Evolutionary conservation across 2,113 vertebrate species (phyloP).

Genomic region (Ia io): DNA sequence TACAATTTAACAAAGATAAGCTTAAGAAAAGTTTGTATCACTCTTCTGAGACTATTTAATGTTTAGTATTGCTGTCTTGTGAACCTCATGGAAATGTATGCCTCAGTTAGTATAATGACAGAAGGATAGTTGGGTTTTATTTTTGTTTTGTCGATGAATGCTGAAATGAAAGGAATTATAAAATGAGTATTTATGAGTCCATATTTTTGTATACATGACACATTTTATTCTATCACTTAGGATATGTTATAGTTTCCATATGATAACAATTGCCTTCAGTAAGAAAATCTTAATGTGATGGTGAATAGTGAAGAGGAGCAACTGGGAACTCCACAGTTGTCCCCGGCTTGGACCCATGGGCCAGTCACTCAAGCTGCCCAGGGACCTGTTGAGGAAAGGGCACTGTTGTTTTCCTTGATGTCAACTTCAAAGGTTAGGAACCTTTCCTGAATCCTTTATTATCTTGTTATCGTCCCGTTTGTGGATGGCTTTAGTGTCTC

Average conservation of each 20-base stretch:
- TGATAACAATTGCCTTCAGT: background rate
- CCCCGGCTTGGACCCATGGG: too few species aligned
- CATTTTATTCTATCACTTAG: background rate
- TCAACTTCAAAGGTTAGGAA: slow-evolving; percentile 44
- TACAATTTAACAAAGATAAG: background rate
- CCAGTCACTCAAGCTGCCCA: background rate
- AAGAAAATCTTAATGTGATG: background rate
- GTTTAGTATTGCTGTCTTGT: background rate
- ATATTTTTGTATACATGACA: background rate
- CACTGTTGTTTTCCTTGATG: background rate
- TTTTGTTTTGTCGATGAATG: background rate
- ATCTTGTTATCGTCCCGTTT: background rate
- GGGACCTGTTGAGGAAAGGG: background rate
- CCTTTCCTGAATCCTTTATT: slow-evolving; percentile 41
- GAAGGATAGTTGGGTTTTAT: background rate
- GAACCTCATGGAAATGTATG: background rate
- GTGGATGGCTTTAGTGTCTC: background rate
- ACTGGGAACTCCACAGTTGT: background rate
- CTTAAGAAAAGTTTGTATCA: background rate
- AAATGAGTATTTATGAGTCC: background rate
- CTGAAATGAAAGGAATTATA: background rate
- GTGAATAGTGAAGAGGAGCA: background rate
- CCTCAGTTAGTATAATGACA: background rate
- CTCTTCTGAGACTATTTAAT: background rate
- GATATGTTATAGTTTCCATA: background rate